These are phyloP conservation scores for Hyposoter didymator DNA, from an alignment of 2,888 invertebrate species.

Conservation along the genomic window DNA sequence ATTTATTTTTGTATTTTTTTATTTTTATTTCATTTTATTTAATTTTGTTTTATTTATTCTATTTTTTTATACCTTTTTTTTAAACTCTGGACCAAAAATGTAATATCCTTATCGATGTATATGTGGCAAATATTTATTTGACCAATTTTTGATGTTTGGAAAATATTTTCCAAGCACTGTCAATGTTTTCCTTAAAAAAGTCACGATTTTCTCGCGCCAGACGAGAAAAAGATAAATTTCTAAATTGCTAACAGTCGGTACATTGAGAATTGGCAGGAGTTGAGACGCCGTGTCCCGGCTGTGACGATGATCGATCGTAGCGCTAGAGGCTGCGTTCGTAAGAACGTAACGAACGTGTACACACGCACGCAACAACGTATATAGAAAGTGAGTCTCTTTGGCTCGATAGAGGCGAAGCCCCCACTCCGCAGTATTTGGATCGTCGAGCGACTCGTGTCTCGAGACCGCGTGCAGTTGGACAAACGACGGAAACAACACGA, in stretches of 20 bases:
- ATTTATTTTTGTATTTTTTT: not conserved
- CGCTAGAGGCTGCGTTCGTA: not conserved
- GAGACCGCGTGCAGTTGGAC: slow-evolving; percentile 18
- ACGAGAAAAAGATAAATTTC: not conserved
- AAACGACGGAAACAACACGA: slow-evolving; percentile 25
- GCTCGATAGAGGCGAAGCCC: slow-evolving; percentile 14
- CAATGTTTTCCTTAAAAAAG: not conserved
- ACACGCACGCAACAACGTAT: not conserved
- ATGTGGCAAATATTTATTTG: no score
- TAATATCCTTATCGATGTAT: no score
- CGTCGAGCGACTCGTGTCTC: not conserved
- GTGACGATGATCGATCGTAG: slow-evolving; percentile 14
- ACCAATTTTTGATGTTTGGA: no score
- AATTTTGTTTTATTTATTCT: not conserved
- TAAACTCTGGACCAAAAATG: no score
- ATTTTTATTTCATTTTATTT: not conserved
- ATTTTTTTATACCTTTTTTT: not conserved
- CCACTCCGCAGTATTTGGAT: not conserved
- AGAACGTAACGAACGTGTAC: not conserved
- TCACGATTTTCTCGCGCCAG: not conserved
- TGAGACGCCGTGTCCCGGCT: not conserved
- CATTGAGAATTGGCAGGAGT: no score
- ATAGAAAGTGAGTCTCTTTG: not conserved
- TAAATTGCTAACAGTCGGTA: slow-evolving; percentile 2
- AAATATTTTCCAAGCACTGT: no score